Conservation (phyloP, 2,797 vertebrate species). For the Taeniopygia guttata region DNA sequence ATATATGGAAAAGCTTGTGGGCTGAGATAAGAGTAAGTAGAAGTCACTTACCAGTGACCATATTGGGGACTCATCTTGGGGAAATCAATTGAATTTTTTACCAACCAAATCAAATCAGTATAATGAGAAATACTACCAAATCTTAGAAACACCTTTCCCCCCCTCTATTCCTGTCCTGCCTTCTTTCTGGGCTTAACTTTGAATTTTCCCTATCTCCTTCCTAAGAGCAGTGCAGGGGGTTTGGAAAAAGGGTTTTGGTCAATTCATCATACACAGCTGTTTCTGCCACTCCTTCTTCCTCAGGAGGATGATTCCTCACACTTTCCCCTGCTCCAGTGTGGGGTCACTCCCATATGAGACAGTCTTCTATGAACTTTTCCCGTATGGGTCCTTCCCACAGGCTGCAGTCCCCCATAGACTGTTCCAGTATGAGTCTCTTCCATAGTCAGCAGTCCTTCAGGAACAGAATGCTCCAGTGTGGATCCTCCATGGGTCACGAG, state of each 20-base stretch:
- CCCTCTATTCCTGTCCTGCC: accelerated
- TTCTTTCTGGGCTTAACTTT: background rate
- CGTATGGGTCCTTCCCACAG: background rate
- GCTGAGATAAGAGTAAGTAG: background rate
- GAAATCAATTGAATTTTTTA: background rate
- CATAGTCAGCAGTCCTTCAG: background rate
- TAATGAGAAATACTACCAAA: background rate
- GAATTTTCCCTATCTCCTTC: background rate
- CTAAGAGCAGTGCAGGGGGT: accelerated
- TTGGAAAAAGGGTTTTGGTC: background rate
- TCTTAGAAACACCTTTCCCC: background rate
- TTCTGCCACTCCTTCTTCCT: background rate
- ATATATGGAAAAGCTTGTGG: accelerated
- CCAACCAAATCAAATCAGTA: background rate
- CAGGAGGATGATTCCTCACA: background rate
- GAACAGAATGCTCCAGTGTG: background rate
- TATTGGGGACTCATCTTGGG: background rate
- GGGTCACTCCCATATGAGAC: background rate
- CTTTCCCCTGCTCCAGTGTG: no score
- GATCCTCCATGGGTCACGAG: background rate
- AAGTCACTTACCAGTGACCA: background rate
- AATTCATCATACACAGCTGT: background rate
- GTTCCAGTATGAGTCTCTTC: background rate
- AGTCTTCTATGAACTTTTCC: background rate
- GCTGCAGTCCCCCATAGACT: background rate